Percentiles rank a stretch among this genome's conserved stretches.
These are phyloP conservation scores for Aplidium turbinatum DNA, from an alignment of 23 tunicate genomes.

Conservation along the genomic window DNA sequence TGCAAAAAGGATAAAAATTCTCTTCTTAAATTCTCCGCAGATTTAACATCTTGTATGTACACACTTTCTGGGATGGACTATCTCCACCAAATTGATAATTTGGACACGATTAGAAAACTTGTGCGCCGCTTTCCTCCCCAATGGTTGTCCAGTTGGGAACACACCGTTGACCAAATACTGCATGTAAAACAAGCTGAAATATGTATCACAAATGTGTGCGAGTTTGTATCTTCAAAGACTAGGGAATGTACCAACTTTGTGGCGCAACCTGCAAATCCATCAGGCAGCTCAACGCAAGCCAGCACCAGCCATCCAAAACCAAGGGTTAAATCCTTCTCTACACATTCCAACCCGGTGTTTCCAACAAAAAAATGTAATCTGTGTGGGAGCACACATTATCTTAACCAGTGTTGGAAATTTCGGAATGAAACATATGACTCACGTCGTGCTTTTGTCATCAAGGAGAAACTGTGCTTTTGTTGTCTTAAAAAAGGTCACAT, in stretches of 20 bases:
- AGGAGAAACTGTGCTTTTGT: neutral
- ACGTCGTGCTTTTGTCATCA: slow-evolving; percentile 3
- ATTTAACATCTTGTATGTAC: slow-evolving; percentile 13
- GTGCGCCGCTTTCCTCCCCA: slow-evolving; percentile 9
- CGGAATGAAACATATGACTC: neutral
- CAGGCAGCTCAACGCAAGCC: neutral
- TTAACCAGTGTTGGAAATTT: slow-evolving; percentile 15
- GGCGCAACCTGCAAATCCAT: neutral
- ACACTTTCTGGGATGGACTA: slow-evolving; percentile 18
- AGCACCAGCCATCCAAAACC: too few relatives aligned
- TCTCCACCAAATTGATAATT: slow-evolving; percentile 20
- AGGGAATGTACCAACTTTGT: slow-evolving; percentile 12
- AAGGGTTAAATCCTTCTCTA: neutral
- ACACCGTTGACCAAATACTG: neutral
- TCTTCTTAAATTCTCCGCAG: slow-evolving; percentile 8
- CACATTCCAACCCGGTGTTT: neutral
- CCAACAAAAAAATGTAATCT: slow-evolving; percentile 7
- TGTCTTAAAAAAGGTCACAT: slow-evolving; percentile 33
- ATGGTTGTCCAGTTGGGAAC: slow-evolving; percentile 17
- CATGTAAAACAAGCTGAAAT: slow-evolving; percentile 15
- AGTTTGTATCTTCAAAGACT: slow-evolving; percentile 11
- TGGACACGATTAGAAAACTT: slow-evolving; percentile 21
- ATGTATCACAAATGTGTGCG: slow-evolving; percentile 14
- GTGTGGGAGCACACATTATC: neutral
- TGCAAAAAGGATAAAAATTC: slow-evolving; percentile 1